Conservation (phyloP, 1,140 invertebrate species). For the Zelostemma sp. region DNA sequence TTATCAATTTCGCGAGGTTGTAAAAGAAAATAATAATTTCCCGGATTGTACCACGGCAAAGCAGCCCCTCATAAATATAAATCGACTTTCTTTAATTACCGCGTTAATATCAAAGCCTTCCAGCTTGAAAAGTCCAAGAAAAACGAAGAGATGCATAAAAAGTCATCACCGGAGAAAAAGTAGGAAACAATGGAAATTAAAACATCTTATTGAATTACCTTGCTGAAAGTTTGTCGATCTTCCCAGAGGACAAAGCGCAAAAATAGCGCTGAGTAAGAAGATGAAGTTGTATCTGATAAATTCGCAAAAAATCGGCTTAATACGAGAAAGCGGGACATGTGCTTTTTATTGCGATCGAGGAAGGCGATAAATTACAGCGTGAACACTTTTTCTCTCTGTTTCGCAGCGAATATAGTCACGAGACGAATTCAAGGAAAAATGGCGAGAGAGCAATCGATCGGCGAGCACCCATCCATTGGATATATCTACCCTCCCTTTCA, state of each 20-base stretch:
- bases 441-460: constrained; percentile 59
- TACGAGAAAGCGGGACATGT: constrained; percentile 16
- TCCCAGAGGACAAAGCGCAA: constrained; percentile 11
- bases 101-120: not conserved
- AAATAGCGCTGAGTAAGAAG: constrained; percentile 5
- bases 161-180: constrained; percentile 15
- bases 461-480: constrained; percentile 46
- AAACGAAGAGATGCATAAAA: constrained; percentile 13
- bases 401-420: constrained; percentile 15
- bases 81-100: constrained; percentile 65
- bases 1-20: not conserved
- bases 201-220: constrained; percentile 16
- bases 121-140: constrained; percentile 8
- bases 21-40: constrained; percentile 8
- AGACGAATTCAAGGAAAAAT: constrained; percentile 35
- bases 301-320: constrained; percentile 2
- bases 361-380: not conserved
- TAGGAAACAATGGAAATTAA: constrained; percentile 43
- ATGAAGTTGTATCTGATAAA: not conserved
- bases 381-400: constrained; percentile 3
- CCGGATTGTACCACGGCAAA: constrained; percentile 8
- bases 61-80: constrained; percentile 66
- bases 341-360: constrained; percentile 23
- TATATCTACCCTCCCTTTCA: constrained; percentile 60
- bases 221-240: not conserved